Conservation (phyloP, 2,113 vertebrate genomes). For the Tapirus terrestris region DNA sequence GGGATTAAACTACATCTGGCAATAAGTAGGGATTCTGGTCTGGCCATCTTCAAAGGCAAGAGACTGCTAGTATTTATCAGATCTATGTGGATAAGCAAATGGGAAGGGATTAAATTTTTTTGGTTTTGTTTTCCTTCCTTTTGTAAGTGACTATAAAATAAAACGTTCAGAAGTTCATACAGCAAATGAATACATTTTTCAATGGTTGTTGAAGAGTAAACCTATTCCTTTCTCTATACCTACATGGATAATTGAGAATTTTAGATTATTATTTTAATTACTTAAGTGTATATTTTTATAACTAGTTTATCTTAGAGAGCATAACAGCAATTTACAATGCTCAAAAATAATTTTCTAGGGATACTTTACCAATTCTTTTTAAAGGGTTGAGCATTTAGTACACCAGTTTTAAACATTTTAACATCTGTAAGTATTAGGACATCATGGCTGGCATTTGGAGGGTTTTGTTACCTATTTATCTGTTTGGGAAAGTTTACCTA, state of each 20-base stretch:
- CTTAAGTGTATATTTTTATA: conserved; percentile 14
- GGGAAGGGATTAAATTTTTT: conserved; percentile 63
- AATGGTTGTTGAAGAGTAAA: conserved; percentile 22
- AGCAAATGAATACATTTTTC: conserved; percentile 24
- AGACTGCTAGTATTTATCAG: conserved; percentile 77
- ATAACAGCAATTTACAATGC: neutral
- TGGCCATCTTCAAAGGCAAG: conserved; percentile 78
- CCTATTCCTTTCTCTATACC: neutral
- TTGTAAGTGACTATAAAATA: conserved; percentile 51
- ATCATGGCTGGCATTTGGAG: neutral
- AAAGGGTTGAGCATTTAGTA: neutral
- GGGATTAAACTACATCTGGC: conserved; percentile 78
- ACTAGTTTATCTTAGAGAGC: neutral
- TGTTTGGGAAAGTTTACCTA: neutral
- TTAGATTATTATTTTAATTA: conserved; percentile 13
- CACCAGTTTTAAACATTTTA: neutral
- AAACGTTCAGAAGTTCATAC: conserved; percentile 30
- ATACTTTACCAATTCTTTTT: neutral
- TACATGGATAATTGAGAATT: conserved; percentile 24
- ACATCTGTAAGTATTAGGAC: neutral
- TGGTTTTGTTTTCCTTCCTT: conserved; percentile 62
- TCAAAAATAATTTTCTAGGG: neutral
- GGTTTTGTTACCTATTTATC: neutral
- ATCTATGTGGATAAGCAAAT: conserved; percentile 79
- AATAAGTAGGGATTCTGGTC: conserved; percentile 72